phyloP scores from a whole-genome alignment of 2,888 invertebrate species.

The Athalia cordata region DNA sequence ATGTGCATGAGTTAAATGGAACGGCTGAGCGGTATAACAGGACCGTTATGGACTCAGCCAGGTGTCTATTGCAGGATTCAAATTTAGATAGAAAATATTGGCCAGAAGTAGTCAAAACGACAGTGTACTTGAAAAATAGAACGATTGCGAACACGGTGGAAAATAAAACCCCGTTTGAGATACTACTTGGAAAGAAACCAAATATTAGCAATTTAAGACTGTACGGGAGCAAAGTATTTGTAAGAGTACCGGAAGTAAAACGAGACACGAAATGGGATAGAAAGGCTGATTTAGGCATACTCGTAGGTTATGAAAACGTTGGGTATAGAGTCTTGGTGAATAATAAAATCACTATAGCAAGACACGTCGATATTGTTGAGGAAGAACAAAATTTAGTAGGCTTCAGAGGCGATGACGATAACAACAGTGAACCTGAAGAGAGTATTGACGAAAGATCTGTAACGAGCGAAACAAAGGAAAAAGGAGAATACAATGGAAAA shows the following conservation, averaged over 20 bases:
- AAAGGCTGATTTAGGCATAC: conserved; percentile 49
- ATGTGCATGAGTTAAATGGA: conserved; percentile 52
- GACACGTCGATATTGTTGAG: conserved; percentile 50
- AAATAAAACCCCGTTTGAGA: conserved; percentile 51
- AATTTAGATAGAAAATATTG: conserved; percentile 50
- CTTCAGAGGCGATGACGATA: neutral
- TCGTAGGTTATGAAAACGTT: conserved; percentile 47
- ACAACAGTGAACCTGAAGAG: neutral
- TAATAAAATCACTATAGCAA: conserved; percentile 47
- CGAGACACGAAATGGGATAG: conserved; percentile 47
- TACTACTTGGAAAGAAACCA: conserved; percentile 50
- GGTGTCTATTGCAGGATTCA: conserved; percentile 53
- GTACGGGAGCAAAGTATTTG: conserved; percentile 54
- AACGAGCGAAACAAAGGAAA: too few relatives aligned
- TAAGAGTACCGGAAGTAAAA: conserved; percentile 50
- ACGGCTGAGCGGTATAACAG: conserved; percentile 51
- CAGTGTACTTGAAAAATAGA: conserved; percentile 51
- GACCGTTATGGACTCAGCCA: conserved; percentile 50
- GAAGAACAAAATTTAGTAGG: too few relatives aligned
- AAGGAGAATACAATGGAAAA: neutral
- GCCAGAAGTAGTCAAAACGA: conserved; percentile 52
- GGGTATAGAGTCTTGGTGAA: conserved; percentile 49
- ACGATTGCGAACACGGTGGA: conserved; percentile 50
- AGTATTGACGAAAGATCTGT: conserved; percentile 6
- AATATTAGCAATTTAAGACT: conserved; percentile 49